These are phyloP conservation scores for Eristalis tenax DNA, from an alignment of 2,888 invertebrate species.

Conservation along the genomic window DNA sequence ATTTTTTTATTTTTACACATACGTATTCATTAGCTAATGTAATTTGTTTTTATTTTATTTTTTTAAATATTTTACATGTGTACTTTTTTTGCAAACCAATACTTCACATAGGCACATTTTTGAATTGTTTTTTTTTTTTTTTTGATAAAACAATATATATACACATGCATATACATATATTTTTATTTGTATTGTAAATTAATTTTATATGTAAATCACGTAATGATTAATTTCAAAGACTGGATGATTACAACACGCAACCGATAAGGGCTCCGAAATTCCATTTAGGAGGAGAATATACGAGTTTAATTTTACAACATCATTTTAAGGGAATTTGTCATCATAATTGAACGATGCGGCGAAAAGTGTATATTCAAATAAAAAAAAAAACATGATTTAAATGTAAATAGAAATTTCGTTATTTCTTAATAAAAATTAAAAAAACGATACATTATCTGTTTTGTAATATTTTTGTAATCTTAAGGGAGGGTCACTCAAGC, in stretches of 20 bases:
- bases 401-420: slow-evolving; percentile 65
- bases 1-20: slow-evolving; percentile 5
- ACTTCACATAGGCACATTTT: slow-evolving; percentile 12
- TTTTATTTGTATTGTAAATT: slow-evolving; percentile 29
- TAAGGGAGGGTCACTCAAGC: no score
- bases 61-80: slow-evolving; percentile 14
- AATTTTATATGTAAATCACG: slow-evolving; percentile 33
- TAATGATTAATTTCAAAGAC: slow-evolving; percentile 52
- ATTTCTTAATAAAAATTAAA: slow-evolving; percentile 59
- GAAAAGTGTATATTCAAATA: slow-evolving; percentile 9
- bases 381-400: slow-evolving; percentile 32
- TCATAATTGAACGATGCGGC: slow-evolving; percentile 6
- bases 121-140: slow-evolving; percentile 19
- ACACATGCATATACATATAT: not conserved
- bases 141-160: not conserved
- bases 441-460: slow-evolving; percentile 1
- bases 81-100: slow-evolving; percentile 34
- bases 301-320: not conserved
- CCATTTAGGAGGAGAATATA: not conserved
- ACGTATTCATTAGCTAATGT: slow-evolving; percentile 21
- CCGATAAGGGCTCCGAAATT: slow-evolving; percentile 14
- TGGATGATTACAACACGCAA: slow-evolving; percentile 47
- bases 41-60: slow-evolving; percentile 15
- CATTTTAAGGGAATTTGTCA: slow-evolving; percentile 3
- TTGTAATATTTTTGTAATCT: no score